Evolutionary conservation across 2,888 invertebrate genomes (phyloP).

Genomic region (Mellilla xanthometata): DNA sequence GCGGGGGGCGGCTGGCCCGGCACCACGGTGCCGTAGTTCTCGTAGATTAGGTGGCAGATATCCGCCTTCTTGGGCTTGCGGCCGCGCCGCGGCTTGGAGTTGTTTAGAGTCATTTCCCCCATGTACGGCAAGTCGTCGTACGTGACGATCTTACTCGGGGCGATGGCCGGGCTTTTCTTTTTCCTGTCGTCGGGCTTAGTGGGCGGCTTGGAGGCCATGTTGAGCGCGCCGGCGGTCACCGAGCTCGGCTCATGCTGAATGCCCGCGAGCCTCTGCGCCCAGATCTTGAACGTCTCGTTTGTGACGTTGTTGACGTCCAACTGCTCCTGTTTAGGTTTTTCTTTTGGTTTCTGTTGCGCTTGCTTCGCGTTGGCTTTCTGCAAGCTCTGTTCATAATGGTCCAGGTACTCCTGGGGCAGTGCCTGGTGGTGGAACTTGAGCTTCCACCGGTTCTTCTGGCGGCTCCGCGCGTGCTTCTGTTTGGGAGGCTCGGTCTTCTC

Average conservation of each 20-base stretch:
- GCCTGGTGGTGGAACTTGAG: conserved; percentile 92
- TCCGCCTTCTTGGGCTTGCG: conserved; percentile 96
- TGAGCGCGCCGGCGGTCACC: conserved; percentile 44
- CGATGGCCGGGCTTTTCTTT: conserved; percentile 65
- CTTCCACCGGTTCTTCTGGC: conserved; percentile 88
- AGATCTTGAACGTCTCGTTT: conserved; percentile 87
- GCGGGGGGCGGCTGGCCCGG: conserved; percentile 86
- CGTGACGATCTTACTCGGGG: conserved; percentile 82
- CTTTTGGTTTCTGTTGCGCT: conserved; percentile 49
- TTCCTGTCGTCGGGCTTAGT: conserved; percentile 57
- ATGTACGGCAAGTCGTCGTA: conserved; percentile 94
- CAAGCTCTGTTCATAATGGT: conserved; percentile 89
- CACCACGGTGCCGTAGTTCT: conserved; percentile 94
- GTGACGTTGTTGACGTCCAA: conserved; percentile 69
- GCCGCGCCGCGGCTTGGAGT: conserved; percentile 92
- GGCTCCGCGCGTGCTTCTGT: conserved; percentile 62
- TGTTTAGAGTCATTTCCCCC: conserved; percentile 95
- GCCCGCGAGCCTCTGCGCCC: conserved; percentile 89
- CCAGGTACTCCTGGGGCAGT: conserved; percentile 89
- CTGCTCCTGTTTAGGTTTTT: conserved; percentile 64
- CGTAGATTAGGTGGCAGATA: conserved; percentile 95
- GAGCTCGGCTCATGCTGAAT: conserved; percentile 84
- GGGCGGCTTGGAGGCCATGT: conserved; percentile 36
- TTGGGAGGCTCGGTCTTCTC: conserved; percentile 59
- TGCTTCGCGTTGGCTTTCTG: conserved; percentile 75